Evolutionary conservation across 2,113 vertebrate species (phyloP).

Genomic region (Zosterops pallidus): DNA sequence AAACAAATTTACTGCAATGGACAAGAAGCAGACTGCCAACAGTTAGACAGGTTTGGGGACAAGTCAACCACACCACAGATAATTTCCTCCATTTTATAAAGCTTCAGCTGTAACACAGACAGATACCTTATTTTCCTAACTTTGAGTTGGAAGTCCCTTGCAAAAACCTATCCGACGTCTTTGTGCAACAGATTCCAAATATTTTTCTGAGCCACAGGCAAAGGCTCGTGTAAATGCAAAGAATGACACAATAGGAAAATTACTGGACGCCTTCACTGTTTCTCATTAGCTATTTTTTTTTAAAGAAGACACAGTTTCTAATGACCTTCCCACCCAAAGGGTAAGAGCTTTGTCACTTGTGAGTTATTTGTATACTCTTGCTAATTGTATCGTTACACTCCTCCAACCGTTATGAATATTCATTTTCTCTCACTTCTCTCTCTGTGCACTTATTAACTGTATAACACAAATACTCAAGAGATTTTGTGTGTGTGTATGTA

Average conservation of each 20-base stretch:
- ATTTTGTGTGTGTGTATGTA: background rate
- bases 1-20: background rate
- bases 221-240: background rate
- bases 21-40: background rate
- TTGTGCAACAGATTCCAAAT: background rate
- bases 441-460: slow-evolving; percentile 41
- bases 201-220: background rate
- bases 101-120: background rate
- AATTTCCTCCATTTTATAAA: background rate
- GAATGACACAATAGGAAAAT: background rate
- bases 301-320: background rate
- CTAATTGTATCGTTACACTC: slow-evolving; percentile 61
- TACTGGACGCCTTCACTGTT: background rate
- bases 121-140: background rate
- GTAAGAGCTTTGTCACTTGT: slow-evolving; percentile 46
- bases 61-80: background rate
- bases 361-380: slow-evolving; percentile 54
- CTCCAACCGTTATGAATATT: slow-evolving; percentile 53
- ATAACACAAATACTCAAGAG: slow-evolving; percentile 15
- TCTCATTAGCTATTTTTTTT: background rate
- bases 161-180: background rate
- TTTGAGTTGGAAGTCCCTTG: background rate
- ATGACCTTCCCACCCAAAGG: slow-evolving; percentile 30
- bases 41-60: background rate
- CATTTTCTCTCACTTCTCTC: slow-evolving; percentile 53